A percentile compares a stretch with the other conserved stretches of the same genome.
Evolutionary conservation across 1,140 invertebrate species (phyloP).

Genomic region (Heliconius nattereri): DNA sequence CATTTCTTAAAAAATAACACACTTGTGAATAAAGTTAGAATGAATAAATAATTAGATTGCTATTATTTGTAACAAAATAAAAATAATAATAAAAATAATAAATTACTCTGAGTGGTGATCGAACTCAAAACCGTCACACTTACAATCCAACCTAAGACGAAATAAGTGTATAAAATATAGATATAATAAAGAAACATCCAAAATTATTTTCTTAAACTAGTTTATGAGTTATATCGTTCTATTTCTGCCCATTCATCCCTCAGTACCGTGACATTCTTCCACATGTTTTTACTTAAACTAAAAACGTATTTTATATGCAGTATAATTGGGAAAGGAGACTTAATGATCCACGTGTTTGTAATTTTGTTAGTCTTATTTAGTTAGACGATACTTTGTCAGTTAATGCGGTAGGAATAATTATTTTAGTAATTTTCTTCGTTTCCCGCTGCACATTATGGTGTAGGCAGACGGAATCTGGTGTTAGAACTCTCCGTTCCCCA

Average conservation of each 20-base stretch:
- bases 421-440: not conserved
- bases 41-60: no score
- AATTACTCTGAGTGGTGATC: no score
- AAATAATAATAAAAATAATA: no score
- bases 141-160: no score
- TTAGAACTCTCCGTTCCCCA: not conserved
- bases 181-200: no score
- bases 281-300: conserved; percentile 47
- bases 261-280: conserved; percentile 22
- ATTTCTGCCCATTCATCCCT: conserved; percentile 12
- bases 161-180: no score
- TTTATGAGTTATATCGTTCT: conserved; percentile 8
- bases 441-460: not conserved
- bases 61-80: no score
- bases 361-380: conserved; percentile 40
- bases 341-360: conserved; percentile 47
- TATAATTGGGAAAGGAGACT: conserved; percentile 42
- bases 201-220: not conserved
- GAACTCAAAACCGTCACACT: no score
- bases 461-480: not conserved
- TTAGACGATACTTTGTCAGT: conserved; percentile 33
- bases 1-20: no score
- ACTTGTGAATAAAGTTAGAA: no score
- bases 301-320: conserved; percentile 35
- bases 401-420: conserved; percentile 7